Base-by-base conservation (phyloP, 1,140 invertebrate genomes). In the Megalopta genalis region DNA sequence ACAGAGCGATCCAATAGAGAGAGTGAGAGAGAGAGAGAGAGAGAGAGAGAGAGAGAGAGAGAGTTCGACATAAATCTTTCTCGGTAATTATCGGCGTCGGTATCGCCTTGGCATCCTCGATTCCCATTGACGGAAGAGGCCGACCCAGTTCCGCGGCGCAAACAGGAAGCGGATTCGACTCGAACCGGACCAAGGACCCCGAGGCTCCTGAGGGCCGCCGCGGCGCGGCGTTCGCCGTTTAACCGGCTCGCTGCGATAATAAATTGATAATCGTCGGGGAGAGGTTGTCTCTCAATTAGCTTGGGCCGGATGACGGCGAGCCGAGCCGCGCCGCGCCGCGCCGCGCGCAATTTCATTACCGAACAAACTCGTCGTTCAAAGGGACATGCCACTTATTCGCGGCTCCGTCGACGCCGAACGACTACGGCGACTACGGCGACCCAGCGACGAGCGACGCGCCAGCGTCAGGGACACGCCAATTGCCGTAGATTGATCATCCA, bases 271-370 rank as follows among this genome's bases (percentile, higher is more conserved):
- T 79, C 70, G 63, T 25, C 63, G 25, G 60, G 60, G 64, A 5
- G 32, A 78, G 66, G 16, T 65, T 63, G 49, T 71, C 77, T 82
- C 79, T 70, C 77, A 65, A 82, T 82, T 80, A 74, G 60, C 52
- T n/a, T 7, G 16, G 42, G 37, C 69, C 68, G 70, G 70, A 79
- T 73, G 71, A 32, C 32, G 32, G 1, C 32, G 32, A 32, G 32
- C 32, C 32, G 32, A 32, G 32, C 32, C 32, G 32, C n/a, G n/a
- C n/a, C 63, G 52, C 71, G n/a, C n/a, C n/a, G 70, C 52, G 63
- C 3, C 39, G 63, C 63, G 52, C 71, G 70, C 77, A 74, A 79
- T 74, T 67, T 60, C 70, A 74, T 79, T 73, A 79, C 18, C 54
- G 62, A 37, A 66, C 37, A 49, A 74, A 67, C 27, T 59, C n/a